Evolutionary conservation across 1,140 invertebrate species (phyloP), one percentile per base, ranked within the genome.

Genomic region (Leptinotarsa lineolata): DNA sequence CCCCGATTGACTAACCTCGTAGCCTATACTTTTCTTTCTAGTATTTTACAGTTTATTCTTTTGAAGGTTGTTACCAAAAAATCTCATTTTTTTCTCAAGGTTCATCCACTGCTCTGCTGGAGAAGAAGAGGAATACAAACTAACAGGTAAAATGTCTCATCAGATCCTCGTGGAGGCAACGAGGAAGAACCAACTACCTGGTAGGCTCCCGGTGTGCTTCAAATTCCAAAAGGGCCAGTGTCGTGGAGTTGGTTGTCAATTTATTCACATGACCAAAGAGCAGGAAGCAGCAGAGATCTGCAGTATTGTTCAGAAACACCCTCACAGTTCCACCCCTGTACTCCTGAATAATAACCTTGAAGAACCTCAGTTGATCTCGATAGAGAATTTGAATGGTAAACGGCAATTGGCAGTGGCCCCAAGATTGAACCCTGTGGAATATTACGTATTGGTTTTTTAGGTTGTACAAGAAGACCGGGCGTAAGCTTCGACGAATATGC

Each of bases 71-170:
- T n/a, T n/a, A n/a, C n/a, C n/a, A n/a, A n/a, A n/a, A n/a, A n/a
- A 2, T 4, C 15, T 54, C 6, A 54, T 58, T 63, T n/a, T 60
- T 72, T n/a, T n/a, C n/a, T 74, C 48, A 64, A 83, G 91, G 78
- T 95, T 95, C 83, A 86, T 95, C 39, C 93, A 95, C 82, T 93
- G 92, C 79, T 90, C 91, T 0, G 85, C 90, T 45, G 91, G 91
- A 77, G 93, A 95, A 78, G 93, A 94, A 81, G 81, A 94, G 65
- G 89, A 91, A 80, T 95, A 92, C 81, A 88, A 91, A 68, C 84
- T 85, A 5, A 91, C 88, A 3, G 92, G 92, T 0, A 88, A 91
- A 77, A 83, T 94, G 72, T 91, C 91, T 4, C 82, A 86, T n/a
- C 88, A 90, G 76, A 84, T 91, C 45, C 74, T 87, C 1, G 84